Evolutionary conservation across 2,797 vertebrate genomes (phyloP), one percentile per base, ranked within the genome.

Genomic region (Sebastes matsubarae): DNA sequence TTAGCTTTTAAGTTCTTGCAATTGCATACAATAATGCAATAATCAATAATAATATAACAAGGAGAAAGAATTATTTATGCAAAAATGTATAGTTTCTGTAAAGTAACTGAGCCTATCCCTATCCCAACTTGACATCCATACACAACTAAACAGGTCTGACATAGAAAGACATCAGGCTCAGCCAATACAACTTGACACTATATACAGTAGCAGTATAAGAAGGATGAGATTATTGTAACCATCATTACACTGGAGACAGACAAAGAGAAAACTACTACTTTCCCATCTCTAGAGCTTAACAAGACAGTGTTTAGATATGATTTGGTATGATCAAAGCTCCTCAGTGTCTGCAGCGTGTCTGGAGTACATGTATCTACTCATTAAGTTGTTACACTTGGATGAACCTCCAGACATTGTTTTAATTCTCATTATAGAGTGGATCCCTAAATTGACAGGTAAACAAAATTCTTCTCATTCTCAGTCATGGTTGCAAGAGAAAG

Each of bases 401-500:
- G 80, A 86, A 86, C 73, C 63, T 75, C 63, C 77, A 91, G 81
- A 88, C 80, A 73, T 72, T 78, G 83, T 85, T 91, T 89, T 82
- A 69, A 87, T 87, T 87, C 55, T 85, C 86, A 83, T 79, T 83
- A 78, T 76, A 75, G 42, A 87, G 73, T 14, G 10, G 27, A 90
- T 90, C 79, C 70, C 70, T 79, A 77, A 86, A 93, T 84, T 90
- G 68, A 88, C 85, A 87, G 84, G 84, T 92, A 88, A 93, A 92
- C 86, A 90, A 60, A 82, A 91, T 86, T 87, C 73, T 72, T 86
- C 42, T 82, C 76, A 66, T 84, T 90, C 74, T 82, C 59, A 50
- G 68, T n/a, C 25, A 60, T 6, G 30, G 27, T 24, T 75, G 63
- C 9, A 6, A 54, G 4, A 63, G 29, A 25, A 38, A 16, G 16